Percentiles rank a stretch among this genome's conserved stretches.
phyloP scores from a whole-genome alignment of 2,113 vertebrate species.

The Thryonomys swinderianus region DNA sequence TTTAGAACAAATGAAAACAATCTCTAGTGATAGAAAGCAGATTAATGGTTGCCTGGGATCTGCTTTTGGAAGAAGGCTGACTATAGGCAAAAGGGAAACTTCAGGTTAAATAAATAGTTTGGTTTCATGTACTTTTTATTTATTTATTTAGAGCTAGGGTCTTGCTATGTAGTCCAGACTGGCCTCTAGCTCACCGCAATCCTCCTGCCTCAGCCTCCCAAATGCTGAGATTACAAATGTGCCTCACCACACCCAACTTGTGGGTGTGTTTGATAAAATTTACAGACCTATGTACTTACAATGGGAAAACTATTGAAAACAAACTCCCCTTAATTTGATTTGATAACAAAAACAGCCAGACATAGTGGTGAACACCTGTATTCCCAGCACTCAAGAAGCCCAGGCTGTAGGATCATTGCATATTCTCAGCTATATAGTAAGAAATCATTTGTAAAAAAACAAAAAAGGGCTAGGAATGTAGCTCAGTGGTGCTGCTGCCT shows the following conservation, averaged over 20 bases:
- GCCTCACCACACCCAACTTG: background rate
- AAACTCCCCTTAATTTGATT: background rate
- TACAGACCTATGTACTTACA: background rate
- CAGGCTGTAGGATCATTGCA: background rate
- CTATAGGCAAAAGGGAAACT: background rate
- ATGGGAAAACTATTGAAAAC: background rate
- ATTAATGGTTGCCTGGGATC: background rate
- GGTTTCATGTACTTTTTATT: background rate
- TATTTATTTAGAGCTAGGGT: background rate
- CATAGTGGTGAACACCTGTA: background rate
- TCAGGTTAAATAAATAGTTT: background rate
- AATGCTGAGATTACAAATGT: background rate
- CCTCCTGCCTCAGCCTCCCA: background rate
- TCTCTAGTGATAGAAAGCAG: background rate
- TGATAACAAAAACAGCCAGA: background rate
- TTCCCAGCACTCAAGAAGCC: background rate
- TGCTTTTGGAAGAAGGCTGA: background rate
- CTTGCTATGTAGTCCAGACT: background rate
- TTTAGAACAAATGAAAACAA: background rate
- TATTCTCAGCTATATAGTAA: background rate
- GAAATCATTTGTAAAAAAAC: background rate
- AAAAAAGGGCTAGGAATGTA: too few relatives aligned
- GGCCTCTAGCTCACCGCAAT: background rate
- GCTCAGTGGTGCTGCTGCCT: too few relatives aligned
- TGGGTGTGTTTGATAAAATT: background rate